Base-by-base conservation (phyloP, 1,140 invertebrate genomes). In the Drosophila orosa region DNA sequence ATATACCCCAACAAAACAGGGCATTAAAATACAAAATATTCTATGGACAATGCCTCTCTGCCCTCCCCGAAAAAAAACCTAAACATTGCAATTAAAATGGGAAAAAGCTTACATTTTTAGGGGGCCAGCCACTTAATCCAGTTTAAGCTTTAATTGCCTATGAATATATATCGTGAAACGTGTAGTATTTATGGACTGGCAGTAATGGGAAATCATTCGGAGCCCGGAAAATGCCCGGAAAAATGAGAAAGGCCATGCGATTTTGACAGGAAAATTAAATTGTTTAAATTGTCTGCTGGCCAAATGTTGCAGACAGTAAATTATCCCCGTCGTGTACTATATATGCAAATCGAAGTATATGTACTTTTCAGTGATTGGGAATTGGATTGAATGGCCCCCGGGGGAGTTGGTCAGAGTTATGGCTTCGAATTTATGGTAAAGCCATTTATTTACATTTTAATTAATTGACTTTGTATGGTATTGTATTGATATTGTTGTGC, bases 271-370 rank as follows among this genome's bases (percentile, higher is more conserved):
- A 33, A 62, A 62, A 42, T 54, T 12, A 66, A 68, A 68, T 54
- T 24, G 27, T 42, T 68, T 35, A 35, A 66, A 52, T 65, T 42
- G 19, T 33, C 17, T 12, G 58, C 44, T 15, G 48, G 29, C 29
- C 29, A 33, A 31, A 35, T 63, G 31, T 62, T 39, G 52, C 50
- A 24, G 31, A 42, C 39, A 52, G 22, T 59, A 60, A 72, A 72
- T 72, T 45, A 59, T 60, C 8, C 0, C 15, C 33, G 17, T 27
- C 4, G 17, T 27, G 2, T 47, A 13, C 25, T 69, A 37, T 29
- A 50, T 59, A 22, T 56, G 39, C 50, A 67, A 67, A 67, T 50
- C 31, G 19, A 12, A 29, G 12, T 19, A 39, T 9, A 17, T 35
- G 31, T 17, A 17, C n/a, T 19, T 15, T 31, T 19, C n/a, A 22